A percentile compares a stretch with the other conserved stretches of the same genome.
Evolutionary conservation across 2,888 invertebrate genomes (phyloP).

Genomic region (Amiota communis): DNA sequence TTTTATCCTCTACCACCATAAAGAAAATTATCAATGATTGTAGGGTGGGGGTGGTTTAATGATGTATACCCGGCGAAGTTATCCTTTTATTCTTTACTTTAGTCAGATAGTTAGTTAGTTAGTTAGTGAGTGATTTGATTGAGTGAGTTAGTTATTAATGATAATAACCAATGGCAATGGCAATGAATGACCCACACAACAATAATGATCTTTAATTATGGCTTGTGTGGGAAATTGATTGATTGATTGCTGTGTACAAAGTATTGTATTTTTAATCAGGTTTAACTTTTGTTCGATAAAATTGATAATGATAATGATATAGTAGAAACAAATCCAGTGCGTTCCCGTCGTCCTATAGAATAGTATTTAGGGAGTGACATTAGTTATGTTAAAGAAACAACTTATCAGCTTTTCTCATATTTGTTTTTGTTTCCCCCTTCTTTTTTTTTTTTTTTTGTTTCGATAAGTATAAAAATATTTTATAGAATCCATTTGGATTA

Average conservation of each 20-base stretch:
- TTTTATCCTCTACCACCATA: too few species aligned
- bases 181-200: neutral
- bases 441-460: too few species aligned
- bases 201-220: neutral
- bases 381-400: neutral
- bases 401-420: slow-evolving; percentile 8
- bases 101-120: too few species aligned
- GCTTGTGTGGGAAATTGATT: neutral
- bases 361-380: too few species aligned
- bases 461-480: too few species aligned
- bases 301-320: too few species aligned
- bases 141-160: neutral
- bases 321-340: neutral
- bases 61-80: too few species aligned
- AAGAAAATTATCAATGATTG: too few species aligned
- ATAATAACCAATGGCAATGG: neutral
- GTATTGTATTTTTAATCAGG: slow-evolving; percentile 11
- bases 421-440: neutral
- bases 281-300: neutral
- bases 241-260: slow-evolving; percentile 1
- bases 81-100: too few species aligned
- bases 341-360: slow-evolving; percentile 12
- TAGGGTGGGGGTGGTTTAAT: too few species aligned
- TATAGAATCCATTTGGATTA: too few species aligned
- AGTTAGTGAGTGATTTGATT: too few species aligned